Percentiles rank a stretch among this genome's conserved stretches.
phyloP scores from a whole-genome alignment of 2,888 invertebrate genomes.

The Entomobrya proxima region DNA sequence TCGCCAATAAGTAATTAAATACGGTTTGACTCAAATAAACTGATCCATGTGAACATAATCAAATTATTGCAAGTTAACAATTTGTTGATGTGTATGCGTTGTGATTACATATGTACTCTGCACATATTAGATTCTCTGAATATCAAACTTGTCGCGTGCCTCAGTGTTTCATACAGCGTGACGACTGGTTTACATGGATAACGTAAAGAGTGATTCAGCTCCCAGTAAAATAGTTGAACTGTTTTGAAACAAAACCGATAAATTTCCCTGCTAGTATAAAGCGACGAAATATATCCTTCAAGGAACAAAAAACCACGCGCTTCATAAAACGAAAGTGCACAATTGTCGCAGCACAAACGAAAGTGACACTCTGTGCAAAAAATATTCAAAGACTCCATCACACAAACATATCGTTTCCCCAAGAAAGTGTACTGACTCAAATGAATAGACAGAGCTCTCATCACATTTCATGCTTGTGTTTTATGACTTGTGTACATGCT shows the following conservation, averaged over 20 bases:
- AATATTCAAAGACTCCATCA: conserved; percentile 1
- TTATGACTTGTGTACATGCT: conserved; percentile 63
- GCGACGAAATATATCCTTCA: not conserved
- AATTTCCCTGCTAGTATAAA: conserved; percentile 46
- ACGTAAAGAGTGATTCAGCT: not conserved
- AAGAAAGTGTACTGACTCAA: not conserved
- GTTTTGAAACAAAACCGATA: no score
- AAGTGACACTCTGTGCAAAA: conserved; percentile 4
- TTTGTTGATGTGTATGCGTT: conserved; percentile 18
- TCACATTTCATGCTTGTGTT: conserved; percentile 48
- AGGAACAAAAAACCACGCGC: not conserved
- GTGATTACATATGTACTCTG: not conserved
- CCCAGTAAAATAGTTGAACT: not conserved
- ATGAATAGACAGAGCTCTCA: conserved; percentile 14
- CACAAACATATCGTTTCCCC: conserved; percentile 9
- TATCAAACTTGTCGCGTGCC: conserved; percentile 30
- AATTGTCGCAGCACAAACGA: conserved; percentile 5
- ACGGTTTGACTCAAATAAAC: conserved; percentile 12
- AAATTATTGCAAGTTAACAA: not conserved
- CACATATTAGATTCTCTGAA: not conserved
- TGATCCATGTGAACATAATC: not conserved
- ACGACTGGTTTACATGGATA: conserved; percentile 40
- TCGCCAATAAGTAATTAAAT: not conserved
- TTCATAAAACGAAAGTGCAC: not conserved
- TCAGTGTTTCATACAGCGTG: conserved; percentile 40